Conservation (phyloP, 2,797 vertebrate genomes). For the Rhynchotus rufescens region DNA sequence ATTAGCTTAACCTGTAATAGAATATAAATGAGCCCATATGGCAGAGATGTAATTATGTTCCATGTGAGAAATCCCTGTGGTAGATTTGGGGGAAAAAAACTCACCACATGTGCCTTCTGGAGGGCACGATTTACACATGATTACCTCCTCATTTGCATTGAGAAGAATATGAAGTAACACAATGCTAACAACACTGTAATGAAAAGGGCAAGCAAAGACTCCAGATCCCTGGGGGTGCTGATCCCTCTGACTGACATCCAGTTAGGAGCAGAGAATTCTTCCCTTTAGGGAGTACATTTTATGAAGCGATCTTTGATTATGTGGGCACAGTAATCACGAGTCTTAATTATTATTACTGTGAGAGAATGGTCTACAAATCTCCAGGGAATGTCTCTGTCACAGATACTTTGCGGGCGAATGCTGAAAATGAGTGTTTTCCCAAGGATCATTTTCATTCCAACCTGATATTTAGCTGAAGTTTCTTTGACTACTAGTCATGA, state of each 20-base stretch:
- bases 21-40: conserved; percentile 89
- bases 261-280: conserved; percentile 74
- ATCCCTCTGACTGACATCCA: conserved; percentile 83
- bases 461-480: conserved; percentile 82
- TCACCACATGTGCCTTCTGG: conserved; percentile 80
- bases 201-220: conserved; percentile 80
- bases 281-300: conserved; percentile 77
- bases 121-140: conserved; percentile 84
- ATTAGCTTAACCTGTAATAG: conserved; percentile 89
- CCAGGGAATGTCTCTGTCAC: conserved; percentile 79
- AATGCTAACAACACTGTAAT: conserved; percentile 80
- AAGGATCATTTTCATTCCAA: conserved; percentile 85
- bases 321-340: conserved; percentile 84
- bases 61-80: conserved; percentile 83
- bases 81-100: conserved; percentile 72
- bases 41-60: conserved; percentile 84
- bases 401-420: conserved; percentile 72
- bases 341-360: conserved; percentile 86
- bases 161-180: conserved; percentile 80
- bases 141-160: conserved; percentile 82
- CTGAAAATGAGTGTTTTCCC: conserved; percentile 82
- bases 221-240: conserved; percentile 75
- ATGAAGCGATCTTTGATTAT: conserved; percentile 85
- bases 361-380: conserved; percentile 82
- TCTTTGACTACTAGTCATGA: conserved; percentile 84